Evolutionary conservation across 2,888 invertebrate genomes (phyloP), one percentile per base, ranked within the genome.

Genomic region (Eristalis tenax): DNA sequence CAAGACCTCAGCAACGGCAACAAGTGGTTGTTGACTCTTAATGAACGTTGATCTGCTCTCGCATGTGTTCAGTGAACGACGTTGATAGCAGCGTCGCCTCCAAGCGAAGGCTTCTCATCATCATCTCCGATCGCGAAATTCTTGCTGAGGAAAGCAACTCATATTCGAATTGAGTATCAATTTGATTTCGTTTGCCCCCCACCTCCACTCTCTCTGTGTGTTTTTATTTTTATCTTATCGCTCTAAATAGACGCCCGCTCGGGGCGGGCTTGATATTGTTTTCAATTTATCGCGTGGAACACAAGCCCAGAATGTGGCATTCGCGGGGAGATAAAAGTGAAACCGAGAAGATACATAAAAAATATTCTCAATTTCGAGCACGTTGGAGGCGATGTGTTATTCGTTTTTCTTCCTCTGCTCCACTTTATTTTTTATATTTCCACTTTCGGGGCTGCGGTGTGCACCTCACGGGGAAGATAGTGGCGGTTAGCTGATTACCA

Each of bases 161-260:
- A 65, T 35, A 65, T 40, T 64, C 57, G 23, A 70, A 78, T 78
- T 40, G 70, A 64, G 40, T 78, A 70, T 56, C 65, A 78, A 71
- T 70, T 78, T 66, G 68, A 77, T 61, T 77, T 59, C 38, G 18
- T 59, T 22, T 28, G 2, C 15, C 61, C 59, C 59, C 26, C 26
- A 6, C 26, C 59, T 13, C 50, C 50, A 18, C 18, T 18, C 8
- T 1, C 26, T 59, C 6, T 15, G 59, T 11, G 26, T 26, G 11
- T 2, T 77, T 35, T 28, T 26, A 26, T 38, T 77, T 64, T 78
- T 78, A 78, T 78, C 78, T 78, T 78, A 78, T 78, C 70, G 50
- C 50, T 78, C 4, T 35, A 63, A 76, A 61, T 43, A 74, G 26
- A 26, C 77, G 69, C 63, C 10, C 22, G 26, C 26, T 26, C 26